Evolutionary conservation across 2,797 vertebrate genomes (phyloP), one percentile per base, ranked within the genome.

Genomic region (Danio albolineatus): DNA sequence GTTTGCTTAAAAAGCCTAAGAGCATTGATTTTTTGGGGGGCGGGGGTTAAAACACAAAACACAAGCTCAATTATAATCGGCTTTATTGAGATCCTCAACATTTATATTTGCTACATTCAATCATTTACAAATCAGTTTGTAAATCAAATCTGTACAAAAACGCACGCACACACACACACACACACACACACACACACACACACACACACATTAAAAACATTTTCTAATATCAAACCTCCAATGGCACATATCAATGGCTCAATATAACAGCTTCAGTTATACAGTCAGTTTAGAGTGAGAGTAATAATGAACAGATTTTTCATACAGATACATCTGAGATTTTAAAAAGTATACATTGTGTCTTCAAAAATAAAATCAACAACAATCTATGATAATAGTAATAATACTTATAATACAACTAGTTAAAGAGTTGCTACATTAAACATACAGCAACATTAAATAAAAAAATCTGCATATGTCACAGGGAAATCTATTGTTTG

Each of bases 201-300:
- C 10, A 41, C 36, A 60, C 41, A 12, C 6, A 74, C 16, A 48
- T 10, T 14, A 46, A 49, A 57, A 61, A 36, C 0, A 38, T 36
- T 49, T 6, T 41, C 10, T 49, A 19, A 39, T 41, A 64, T 64
- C 46, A 75, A 75, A 53, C 73, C 73, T 64, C 46, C 4, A 75
- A 46, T 43, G 36, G 19, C 36, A 14, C 46, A 64, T 19, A n/a
- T 62, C 73, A 75, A 19, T 64, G 60, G 59, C 59, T 75, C 59
- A 75, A 19, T 48, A 73, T 12, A 17, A 17, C 54, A 48, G 9
- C 19, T 4, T 10, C 10, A 49, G 8, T 49, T 44, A 5, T 5
- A 44, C 43, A 44, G 12, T 39, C 8, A 41, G 56, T 43, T 10
- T 49, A 39, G 28, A 62, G 21, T 62, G 10, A 61, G 59, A n/a